These are phyloP conservation scores for Cataglyphis altisquamis DNA, from an alignment of 2,888 invertebrate genomes.

Conservation along the genomic window DNA sequence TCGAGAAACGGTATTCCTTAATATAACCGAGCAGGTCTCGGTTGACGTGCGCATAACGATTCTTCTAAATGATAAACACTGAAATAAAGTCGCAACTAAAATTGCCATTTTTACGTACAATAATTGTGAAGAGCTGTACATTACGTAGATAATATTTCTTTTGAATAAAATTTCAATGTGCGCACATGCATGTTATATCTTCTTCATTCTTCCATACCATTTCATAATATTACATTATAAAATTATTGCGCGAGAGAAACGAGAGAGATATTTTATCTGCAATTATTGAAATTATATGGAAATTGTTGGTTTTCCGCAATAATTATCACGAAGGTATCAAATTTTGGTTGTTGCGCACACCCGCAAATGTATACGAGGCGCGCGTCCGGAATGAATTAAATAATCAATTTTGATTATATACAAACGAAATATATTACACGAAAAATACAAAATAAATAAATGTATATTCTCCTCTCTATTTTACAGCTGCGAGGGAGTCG, in stretches of 20 bases:
- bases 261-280: conserved; percentile 38
- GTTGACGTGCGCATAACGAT: background rate
- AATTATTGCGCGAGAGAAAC: background rate
- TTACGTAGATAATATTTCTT: background rate
- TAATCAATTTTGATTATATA: background rate
- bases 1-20: background rate
- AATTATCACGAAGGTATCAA: conserved; percentile 38
- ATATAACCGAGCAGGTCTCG: background rate
- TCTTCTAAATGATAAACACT: conserved; percentile 14
- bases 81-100: background rate
- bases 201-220: background rate
- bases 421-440: background rate
- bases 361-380: background rate
- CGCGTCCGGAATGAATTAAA: conserved; percentile 25
- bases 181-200: background rate
- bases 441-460: background rate
- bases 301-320: conserved; percentile 46
- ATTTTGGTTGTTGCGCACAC: background rate
- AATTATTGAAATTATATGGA: conserved; percentile 50
- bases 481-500: conserved; percentile 92
- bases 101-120: background rate
- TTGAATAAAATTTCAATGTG: background rate
- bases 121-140: background rate
- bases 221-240: conserved; percentile 23
- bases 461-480: conserved; percentile 65